Conservation (phyloP, 1,140 invertebrate species). For the Drosophila truncata region DNA sequence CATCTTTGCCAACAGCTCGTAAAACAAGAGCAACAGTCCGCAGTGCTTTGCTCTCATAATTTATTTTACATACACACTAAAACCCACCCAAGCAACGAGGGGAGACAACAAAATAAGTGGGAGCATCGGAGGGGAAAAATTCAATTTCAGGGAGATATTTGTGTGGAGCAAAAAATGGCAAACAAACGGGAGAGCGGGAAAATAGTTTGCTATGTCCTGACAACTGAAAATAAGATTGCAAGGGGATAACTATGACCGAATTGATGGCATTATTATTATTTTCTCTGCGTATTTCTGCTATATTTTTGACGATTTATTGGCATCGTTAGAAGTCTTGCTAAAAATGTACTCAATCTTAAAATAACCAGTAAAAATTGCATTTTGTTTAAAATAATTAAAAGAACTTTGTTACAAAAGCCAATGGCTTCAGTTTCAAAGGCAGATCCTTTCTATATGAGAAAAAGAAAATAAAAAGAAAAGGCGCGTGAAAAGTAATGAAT, state of each 20-base stretch:
- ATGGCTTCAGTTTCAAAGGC: conserved; percentile 6
- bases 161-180: background rate
- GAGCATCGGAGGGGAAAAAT: conserved; percentile 34
- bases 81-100: conserved; percentile 30
- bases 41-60: conserved; percentile 46
- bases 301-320: background rate
- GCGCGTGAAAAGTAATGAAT: conserved; percentile 73
- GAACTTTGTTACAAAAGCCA: background rate
- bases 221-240: conserved; percentile 16
- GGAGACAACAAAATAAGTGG: conserved; percentile 11
- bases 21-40: conserved; percentile 43
- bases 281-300: background rate
- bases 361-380: background rate
- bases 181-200: conserved; percentile 3
- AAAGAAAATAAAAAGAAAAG: conserved; percentile 31
- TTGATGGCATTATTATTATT: conserved; percentile 4
- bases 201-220: conserved; percentile 1
- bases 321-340: background rate
- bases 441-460: conserved; percentile 8
- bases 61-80: conserved; percentile 55
- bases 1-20: conserved; percentile 54
- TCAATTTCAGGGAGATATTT: conserved; percentile 37
- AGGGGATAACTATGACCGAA: background rate
- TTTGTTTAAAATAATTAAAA: background rate
- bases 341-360: background rate